Conservation (phyloP, 2,797 vertebrate genomes). For the Oreonectes daqikongensis region DNA sequence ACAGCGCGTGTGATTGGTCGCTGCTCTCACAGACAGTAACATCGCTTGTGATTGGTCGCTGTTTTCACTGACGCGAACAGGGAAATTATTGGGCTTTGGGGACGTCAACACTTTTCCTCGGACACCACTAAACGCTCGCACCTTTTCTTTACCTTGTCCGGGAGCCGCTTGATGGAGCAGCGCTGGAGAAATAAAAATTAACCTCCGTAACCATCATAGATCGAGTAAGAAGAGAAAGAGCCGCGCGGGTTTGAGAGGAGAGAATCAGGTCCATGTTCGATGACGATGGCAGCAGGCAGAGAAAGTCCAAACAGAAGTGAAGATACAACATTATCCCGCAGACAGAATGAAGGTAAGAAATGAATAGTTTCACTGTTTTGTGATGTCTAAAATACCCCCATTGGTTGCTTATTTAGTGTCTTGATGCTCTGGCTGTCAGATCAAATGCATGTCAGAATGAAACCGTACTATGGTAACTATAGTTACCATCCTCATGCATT, state of each 20-base stretch:
- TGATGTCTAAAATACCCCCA: not conserved
- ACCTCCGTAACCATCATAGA: not conserved
- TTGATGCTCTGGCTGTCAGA: not conserved
- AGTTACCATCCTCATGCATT: not conserved
- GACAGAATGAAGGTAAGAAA: slow-evolving; percentile 69
- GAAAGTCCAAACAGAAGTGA: slow-evolving; percentile 55
- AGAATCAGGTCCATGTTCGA: slow-evolving; percentile 27
- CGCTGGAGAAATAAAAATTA: not conserved
- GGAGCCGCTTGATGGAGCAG: slow-evolving; percentile 19
- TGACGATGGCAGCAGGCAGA: slow-evolving; percentile 55
- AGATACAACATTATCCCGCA: slow-evolving; percentile 56
- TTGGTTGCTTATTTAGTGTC: too few species aligned
- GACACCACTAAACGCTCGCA: not conserved
- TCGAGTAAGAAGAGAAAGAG: not conserved
- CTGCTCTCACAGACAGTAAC: not conserved
- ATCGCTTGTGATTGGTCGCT: slow-evolving; percentile 11
- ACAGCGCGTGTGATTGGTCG: slow-evolving; percentile 6
- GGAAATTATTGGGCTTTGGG: slow-evolving; percentile 52
- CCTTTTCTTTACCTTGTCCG: not conserved
- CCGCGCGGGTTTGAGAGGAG: slow-evolving; percentile 34
- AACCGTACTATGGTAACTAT: not conserved
- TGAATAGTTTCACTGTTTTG: not conserved
- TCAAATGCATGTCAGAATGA: not conserved
- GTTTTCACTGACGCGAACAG: slow-evolving; percentile 16
- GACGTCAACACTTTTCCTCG: slow-evolving; percentile 26